A percentile compares a stretch with the other conserved stretches of the same genome.
Conservation (phyloP, 1,140 invertebrate genomes). For the Sycobia sp. region DNA sequence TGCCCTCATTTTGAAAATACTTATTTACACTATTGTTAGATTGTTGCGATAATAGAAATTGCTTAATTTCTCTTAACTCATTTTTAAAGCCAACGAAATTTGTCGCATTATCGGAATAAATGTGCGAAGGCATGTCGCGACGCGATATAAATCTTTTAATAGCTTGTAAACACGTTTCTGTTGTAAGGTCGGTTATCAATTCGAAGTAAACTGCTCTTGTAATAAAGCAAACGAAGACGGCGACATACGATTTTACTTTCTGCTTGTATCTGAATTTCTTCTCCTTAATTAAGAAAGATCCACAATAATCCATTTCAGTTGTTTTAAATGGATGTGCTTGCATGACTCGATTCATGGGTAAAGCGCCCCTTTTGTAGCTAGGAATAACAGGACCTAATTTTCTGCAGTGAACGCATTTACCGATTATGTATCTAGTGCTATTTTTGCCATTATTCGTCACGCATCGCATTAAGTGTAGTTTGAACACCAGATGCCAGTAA, state of each 20-base stretch:
- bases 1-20: background rate
- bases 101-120: constrained; percentile 17
- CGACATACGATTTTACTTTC: too few relatives aligned
- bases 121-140: background rate
- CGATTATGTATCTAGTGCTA: background rate
- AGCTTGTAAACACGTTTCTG: too few relatives aligned
- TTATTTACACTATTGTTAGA: background rate
- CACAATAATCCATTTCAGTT: too few relatives aligned
- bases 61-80: background rate
- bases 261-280: too few relatives aligned
- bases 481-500: background rate
- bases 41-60: background rate
- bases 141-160: too few relatives aligned
- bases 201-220: too few relatives aligned
- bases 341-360: too few relatives aligned
- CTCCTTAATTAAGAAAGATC: too few relatives aligned
- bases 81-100: background rate
- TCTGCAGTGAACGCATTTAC: background rate
- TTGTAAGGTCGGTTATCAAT: background rate
- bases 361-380: constrained; percentile 8
- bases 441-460: background rate
- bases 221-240: too few relatives aligned
- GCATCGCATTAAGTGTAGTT: too few relatives aligned
- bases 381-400: background rate
- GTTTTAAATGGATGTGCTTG: too few relatives aligned